Percentiles rank a stretch among this genome's conserved stretches.
Evolutionary conservation across 2,888 invertebrate species (phyloP).

Genomic region (Arrhopalites spinosus): DNA sequence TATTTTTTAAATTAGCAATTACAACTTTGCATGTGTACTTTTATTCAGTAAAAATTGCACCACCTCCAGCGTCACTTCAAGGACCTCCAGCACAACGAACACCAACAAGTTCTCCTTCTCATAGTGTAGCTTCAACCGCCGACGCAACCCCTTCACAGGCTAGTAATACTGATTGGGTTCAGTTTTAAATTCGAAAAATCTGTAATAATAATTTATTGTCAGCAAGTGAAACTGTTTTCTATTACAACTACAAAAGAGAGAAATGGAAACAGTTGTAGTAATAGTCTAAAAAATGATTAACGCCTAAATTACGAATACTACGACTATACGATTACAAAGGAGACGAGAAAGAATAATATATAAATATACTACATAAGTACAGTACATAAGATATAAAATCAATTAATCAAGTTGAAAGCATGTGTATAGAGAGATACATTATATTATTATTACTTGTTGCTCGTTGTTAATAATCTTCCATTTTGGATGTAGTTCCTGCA

Average conservation of each 20-base stretch:
- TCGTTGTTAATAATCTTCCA: no score
- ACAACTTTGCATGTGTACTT: no score
- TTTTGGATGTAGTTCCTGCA: no score
- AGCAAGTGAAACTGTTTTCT: background rate
- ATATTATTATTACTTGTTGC: no score
- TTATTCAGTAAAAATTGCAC: slow-evolving; percentile 73
- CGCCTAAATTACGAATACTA: background rate
- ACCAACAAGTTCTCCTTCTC: slow-evolving; percentile 62
- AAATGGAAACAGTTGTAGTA: background rate
- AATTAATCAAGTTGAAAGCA: no score
- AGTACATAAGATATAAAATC: no score
- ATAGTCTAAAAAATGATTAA: background rate
- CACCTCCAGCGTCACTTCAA: slow-evolving; percentile 68
- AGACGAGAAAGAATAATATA: background rate
- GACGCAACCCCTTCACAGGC: slow-evolving; percentile 39
- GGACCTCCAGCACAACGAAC: slow-evolving; percentile 66
- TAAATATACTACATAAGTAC: background rate
- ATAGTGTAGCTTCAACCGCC: slow-evolving; percentile 43
- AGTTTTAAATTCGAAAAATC: slow-evolving; percentile 52
- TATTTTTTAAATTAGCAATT: no score
- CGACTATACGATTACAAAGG: background rate
- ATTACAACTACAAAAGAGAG: background rate
- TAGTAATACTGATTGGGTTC: slow-evolving; percentile 57
- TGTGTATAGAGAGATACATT: no score
- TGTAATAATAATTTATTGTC: background rate